Evolutionary conservation across 2,888 invertebrate genomes (phyloP).

Genomic region (Lasioglossum vierecki): DNA sequence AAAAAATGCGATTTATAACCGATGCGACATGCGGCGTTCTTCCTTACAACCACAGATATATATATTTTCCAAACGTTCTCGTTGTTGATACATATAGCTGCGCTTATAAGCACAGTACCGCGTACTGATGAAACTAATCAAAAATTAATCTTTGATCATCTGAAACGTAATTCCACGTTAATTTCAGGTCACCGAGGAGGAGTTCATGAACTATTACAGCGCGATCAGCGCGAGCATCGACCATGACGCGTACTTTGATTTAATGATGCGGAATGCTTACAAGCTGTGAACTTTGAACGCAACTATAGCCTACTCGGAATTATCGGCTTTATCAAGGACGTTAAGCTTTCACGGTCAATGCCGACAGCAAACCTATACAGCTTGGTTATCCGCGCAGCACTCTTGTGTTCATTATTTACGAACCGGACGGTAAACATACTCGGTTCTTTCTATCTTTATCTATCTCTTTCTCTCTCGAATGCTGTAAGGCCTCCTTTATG

Average conservation of each 20-base stretch:
- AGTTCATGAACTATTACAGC: conserved; percentile 96
- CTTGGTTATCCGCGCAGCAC: background rate
- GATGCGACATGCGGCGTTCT: no score
- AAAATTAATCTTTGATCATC: background rate
- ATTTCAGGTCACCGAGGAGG: conserved; percentile 94
- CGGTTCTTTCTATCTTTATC: background rate
- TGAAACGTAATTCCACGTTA: conserved; percentile 10
- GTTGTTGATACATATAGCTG: background rate
- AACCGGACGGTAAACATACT: background rate
- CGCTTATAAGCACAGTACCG: background rate
- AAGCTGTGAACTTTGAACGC: conserved; percentile 87
- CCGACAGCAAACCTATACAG: conserved; percentile 3
- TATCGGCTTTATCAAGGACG: conserved; percentile 10
- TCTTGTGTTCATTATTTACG: conserved; percentile 2
- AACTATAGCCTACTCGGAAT: background rate
- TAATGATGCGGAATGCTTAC: conserved; percentile 97
- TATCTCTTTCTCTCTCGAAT: background rate
- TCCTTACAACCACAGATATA: background rate
- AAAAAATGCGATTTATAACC: no score
- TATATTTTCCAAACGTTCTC: background rate
- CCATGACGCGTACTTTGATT: conserved; percentile 96
- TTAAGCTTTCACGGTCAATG: conserved; percentile 13
- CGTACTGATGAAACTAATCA: background rate
- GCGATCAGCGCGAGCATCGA: conserved; percentile 98
- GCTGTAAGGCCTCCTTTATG: conserved; percentile 10